phyloP scores from a whole-genome alignment of 2,113 vertebrate genomes.

The Phylloscopus trochilus region DNA sequence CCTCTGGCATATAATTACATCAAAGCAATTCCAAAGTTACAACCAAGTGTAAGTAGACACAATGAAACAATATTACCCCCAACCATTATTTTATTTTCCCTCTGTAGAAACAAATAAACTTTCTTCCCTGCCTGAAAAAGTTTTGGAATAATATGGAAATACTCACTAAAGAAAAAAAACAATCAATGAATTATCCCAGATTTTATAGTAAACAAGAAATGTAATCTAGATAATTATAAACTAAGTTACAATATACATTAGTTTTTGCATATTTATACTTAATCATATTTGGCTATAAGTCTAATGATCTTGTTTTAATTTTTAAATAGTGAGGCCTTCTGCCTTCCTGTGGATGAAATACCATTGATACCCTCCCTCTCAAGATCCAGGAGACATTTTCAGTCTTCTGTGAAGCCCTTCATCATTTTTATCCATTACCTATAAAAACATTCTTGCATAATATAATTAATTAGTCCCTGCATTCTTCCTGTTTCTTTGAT shows the following conservation, averaged over 20 bases:
- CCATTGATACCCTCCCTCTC: slow-evolving; percentile 12
- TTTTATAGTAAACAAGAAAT: neutral
- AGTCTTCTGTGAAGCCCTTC: slow-evolving; percentile 66
- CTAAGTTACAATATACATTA: neutral
- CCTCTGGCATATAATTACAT: neutral
- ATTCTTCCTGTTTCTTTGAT: slow-evolving; percentile 29
- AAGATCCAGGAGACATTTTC: slow-evolving; percentile 39
- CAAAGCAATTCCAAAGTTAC: neutral
- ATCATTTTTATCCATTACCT: slow-evolving; percentile 56
- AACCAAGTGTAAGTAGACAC: neutral
- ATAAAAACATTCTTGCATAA: slow-evolving; percentile 64
- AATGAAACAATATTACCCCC: neutral
- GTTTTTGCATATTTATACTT: neutral
- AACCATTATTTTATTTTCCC: neutral
- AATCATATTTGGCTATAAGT: neutral
- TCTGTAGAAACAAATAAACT: neutral
- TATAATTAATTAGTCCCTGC: slow-evolving; percentile 26
- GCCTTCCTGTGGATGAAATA: neutral
- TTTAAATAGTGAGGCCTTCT: neutral
- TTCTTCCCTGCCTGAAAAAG: neutral
- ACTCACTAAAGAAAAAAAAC: neutral
- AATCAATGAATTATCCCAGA: accelerated
- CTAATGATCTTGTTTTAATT: neutral
- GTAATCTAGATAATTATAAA: neutral
- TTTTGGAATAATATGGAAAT: neutral